Evolutionary conservation across 2,113 vertebrate genomes (phyloP).

Genomic region (Oxyura jamaicensis): DNA sequence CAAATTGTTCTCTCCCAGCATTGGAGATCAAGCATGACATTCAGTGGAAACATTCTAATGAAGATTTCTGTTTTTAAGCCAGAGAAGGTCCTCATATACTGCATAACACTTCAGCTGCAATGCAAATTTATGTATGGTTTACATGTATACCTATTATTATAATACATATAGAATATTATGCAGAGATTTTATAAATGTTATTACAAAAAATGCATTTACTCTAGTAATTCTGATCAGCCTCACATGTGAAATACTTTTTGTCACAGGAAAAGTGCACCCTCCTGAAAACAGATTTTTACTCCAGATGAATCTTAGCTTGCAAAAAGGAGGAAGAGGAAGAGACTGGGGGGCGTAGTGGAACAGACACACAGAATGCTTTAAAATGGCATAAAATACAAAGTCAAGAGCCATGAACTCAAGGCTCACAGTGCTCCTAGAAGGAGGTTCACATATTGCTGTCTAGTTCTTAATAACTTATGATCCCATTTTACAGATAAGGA

Average conservation of each 20-base stretch:
- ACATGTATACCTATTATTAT: neutral
- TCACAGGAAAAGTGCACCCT: neutral
- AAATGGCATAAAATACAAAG: neutral
- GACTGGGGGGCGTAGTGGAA: rapidly evolving
- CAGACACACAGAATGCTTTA: neutral
- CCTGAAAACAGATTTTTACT: neutral
- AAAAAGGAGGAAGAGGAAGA: neutral
- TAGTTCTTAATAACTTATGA: neutral
- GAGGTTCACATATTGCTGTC: neutral
- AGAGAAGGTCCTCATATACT: neutral
- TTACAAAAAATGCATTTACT: neutral
- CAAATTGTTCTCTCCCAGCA: neutral
- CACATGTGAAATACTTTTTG: neutral
- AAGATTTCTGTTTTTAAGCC: neutral
- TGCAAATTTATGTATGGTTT: neutral
- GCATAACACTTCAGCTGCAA: neutral
- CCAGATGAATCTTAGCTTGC: neutral
- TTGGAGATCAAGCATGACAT: neutral
- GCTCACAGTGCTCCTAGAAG: neutral
- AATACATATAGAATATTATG: neutral
- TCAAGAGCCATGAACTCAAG: neutral
- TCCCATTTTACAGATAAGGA: neutral
- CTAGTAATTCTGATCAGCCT: neutral
- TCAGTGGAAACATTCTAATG: neutral
- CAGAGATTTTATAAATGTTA: neutral